phyloP scores from a whole-genome alignment of 1,140 invertebrate genomes.

The Sinonovacula constricta region DNA sequence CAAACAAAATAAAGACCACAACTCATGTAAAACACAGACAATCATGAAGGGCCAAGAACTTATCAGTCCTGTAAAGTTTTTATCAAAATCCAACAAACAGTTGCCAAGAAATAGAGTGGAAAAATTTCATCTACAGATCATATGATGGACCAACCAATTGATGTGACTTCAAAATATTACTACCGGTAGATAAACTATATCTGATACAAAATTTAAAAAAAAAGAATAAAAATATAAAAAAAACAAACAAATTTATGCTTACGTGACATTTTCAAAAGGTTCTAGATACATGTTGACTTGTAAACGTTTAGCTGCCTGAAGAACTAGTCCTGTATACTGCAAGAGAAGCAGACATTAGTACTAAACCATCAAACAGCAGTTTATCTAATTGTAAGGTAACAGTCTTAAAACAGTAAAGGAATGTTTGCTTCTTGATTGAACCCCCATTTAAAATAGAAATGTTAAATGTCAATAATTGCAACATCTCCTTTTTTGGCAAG shows the following conservation, averaged over 20 bases:
- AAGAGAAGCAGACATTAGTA: conserved; percentile 33
- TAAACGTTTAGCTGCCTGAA: conserved; percentile 66
- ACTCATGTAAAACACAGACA: too few species aligned
- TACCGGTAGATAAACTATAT: neutral
- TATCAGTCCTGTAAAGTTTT: too few species aligned
- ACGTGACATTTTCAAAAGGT: conserved; percentile 57
- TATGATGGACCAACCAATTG: neutral
- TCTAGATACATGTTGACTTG: conserved; percentile 69
- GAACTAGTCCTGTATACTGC: conserved; percentile 69
- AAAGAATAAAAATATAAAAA: neutral
- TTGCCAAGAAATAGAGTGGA: neutral
- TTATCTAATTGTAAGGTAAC: neutral
- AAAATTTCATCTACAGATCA: neutral
- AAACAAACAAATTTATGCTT: conserved; percentile 26
- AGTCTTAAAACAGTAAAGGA: neutral
- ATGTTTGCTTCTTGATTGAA: neutral
- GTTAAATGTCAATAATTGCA: neutral
- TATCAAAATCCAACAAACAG: neutral
- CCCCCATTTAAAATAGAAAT: neutral
- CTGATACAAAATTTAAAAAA: neutral
- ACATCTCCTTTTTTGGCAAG: neutral
- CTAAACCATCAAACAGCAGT: neutral
- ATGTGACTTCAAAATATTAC: neutral
- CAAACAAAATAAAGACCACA: too few species aligned
- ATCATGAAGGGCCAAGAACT: too few species aligned